Base-by-base conservation (phyloP, 1,140 invertebrate species). In the Meteorus sp. region DNA sequence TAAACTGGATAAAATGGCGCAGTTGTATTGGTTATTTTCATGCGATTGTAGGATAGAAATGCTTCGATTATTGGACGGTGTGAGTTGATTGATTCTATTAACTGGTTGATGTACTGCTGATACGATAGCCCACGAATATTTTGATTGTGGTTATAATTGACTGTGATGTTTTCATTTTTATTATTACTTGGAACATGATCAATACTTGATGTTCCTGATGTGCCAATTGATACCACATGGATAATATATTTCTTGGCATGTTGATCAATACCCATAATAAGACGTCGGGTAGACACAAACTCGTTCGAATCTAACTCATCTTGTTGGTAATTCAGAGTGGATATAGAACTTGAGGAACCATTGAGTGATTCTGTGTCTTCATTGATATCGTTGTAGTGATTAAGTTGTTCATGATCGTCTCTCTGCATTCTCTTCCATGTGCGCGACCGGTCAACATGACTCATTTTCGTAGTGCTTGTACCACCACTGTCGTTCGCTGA, bases 241-340 rank as follows among this genome's bases (percentile, higher is more conserved):
- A 72, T 53, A 48, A 72, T 48, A 37, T 71, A 66, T 39, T 63
- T 72, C 17, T 67, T 59, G 7, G 67, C 70, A 9, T 27, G 15
- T 41, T 68, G 69, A 62, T 71, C 70, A 9, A 57, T 64, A 2
- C 67, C 70, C 22, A 72, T 50, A 5, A 71, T 70, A 25, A 71
- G 39, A 15, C 53, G 65, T 13, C 64, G 62, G 11, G 39, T 11
- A 17, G 60, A 43, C 6, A 59, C 50, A 48, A 20, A 51, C 17
- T 47, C 23, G n/a, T 23, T 35, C 2, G 6, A 19, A n/a, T 35
- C 25, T 3, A 1, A 6, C 19, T 25, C 23, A 20, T 60, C 43
- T 7, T 47, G n/a, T 15, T 47, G n/a, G 2, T 15, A 8, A 43
- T 33, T 51, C 19, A 20, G 15, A 33, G 4, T 19, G 13, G 15